These are phyloP conservation scores for Onychostruthus taczanowskii DNA, from an alignment of 2,113 vertebrate genomes.

Conservation along the genomic window DNA sequence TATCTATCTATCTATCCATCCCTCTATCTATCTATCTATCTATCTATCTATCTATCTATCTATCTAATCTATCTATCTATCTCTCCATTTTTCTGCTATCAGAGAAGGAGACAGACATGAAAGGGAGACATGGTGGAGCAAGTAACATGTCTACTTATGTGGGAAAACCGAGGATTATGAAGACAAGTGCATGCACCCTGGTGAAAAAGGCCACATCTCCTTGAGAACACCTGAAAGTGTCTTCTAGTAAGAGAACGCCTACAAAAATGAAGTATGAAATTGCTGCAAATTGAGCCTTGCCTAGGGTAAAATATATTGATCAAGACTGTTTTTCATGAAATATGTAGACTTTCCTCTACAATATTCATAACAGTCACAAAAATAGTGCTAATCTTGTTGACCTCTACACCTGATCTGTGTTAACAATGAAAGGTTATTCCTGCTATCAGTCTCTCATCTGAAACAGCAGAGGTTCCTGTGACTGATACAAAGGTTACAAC, in stretches of 20 bases:
- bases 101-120: not conserved
- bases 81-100: not conserved
- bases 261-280: not conserved
- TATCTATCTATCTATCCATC: not conserved
- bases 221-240: not conserved
- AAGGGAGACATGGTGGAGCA: not conserved
- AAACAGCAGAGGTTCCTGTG: not conserved
- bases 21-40: not conserved
- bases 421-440: not conserved
- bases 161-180: not conserved
- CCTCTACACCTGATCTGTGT: not conserved
- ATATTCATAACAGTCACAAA: not conserved
- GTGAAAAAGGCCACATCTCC: not conserved
- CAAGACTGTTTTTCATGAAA: not conserved
- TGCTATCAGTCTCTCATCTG: not conserved
- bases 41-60: not conserved
- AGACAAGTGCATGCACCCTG: not conserved
- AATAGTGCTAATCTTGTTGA: not conserved
- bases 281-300: not conserved
- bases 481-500: not conserved
- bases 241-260: not conserved
- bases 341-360: not conserved
- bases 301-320: not conserved
- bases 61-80: not conserved
- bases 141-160: accelerated